Base-by-base conservation (phyloP, 2,113 vertebrate genomes). In the Phyllostomus hastatus region DNA sequence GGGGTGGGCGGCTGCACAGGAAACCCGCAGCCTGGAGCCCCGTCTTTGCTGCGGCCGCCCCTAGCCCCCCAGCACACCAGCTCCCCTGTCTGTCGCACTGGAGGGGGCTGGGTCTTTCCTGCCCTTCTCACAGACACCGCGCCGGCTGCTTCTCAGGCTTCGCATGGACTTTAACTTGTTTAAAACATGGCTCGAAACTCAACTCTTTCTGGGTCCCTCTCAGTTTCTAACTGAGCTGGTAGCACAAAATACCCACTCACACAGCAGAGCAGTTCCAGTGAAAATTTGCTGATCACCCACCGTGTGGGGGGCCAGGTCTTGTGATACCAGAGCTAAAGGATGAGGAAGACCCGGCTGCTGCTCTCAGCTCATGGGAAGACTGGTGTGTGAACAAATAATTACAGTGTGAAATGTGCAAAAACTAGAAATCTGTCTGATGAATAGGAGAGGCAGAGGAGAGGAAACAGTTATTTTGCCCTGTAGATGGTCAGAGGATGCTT, bases 1-100 rank as follows among this genome's bases (percentile, higher is more conserved):
- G 83, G n/a, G 15, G 9, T 69, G 43, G 41, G 24, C 4, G 22
- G 24, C 52, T 41, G 64, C 20, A 9, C 7, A 1, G 78, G 87
- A 72, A 4, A 3, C 11, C 38, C 33, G 1, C 10, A 7, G 59
- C 41, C 15, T 73, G 43, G 79, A 76, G 67, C 3, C 16, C 26
- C 4, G 0, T 41, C 52, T 64, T 4, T 10, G 17, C 67, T 12
- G 19, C 0, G 1, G 52, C 31, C 2, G 20, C 0, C 48, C 61
- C 50, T 33, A 9, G 7, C 10, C 48, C 67, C 12, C n/a, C 1
- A 14, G 80, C 19, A 31, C 2, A 9, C 33, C n/a, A 11, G 73
- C 43, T 35, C 79, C n/a, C 35, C 48, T 50, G 48, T 79, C 52
- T 4, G 2, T 9, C 7, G 3, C 52, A 22, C 46, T 28, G 38